phyloP scores from a whole-genome alignment of 2,888 invertebrate species.

The Leptopilina syphax region DNA sequence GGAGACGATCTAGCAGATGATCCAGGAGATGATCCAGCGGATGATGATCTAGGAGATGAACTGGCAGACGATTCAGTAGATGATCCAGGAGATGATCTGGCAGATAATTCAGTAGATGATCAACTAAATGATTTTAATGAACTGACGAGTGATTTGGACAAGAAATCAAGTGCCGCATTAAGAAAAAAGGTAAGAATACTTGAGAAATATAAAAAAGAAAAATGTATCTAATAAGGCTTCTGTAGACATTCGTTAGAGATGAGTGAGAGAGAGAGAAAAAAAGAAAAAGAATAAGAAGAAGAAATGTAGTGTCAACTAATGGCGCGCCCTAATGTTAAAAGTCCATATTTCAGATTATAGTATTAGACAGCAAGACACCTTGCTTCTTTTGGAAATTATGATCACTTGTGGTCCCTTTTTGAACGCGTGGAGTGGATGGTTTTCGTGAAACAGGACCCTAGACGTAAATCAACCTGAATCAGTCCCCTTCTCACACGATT shows the following conservation, averaged over 20 bases:
- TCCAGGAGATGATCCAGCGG: too few species aligned
- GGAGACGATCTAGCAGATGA: too few species aligned
- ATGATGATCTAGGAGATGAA: too few species aligned
- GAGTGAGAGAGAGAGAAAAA: too few species aligned
- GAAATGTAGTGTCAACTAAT: conserved; percentile 14
- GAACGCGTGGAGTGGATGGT: conserved; percentile 35
- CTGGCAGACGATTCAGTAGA: too few species aligned
- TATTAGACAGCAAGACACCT: conserved; percentile 3
- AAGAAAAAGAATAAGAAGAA: too few species aligned
- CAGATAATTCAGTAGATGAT: not conserved
- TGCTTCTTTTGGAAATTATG: conserved; percentile 31
- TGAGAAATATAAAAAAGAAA: not conserved
- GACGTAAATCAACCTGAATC: conserved; percentile 61
- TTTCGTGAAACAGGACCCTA: conserved; percentile 63
- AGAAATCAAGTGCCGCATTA: too few species aligned
- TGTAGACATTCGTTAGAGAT: not conserved
- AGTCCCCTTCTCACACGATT: conserved; percentile 38
- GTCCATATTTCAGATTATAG: conserved; percentile 14
- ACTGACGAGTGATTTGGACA: too few species aligned
- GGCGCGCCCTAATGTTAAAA: conserved; percentile 14
- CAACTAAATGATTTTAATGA: too few species aligned
- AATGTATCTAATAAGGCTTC: conserved; percentile 14
- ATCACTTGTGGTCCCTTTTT: conserved; percentile 20
- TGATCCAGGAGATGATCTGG: too few species aligned
- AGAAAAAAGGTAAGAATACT: not conserved